phyloP scores from a whole-genome alignment of 2,888 invertebrate genomes.

The Phania funesta region DNA sequence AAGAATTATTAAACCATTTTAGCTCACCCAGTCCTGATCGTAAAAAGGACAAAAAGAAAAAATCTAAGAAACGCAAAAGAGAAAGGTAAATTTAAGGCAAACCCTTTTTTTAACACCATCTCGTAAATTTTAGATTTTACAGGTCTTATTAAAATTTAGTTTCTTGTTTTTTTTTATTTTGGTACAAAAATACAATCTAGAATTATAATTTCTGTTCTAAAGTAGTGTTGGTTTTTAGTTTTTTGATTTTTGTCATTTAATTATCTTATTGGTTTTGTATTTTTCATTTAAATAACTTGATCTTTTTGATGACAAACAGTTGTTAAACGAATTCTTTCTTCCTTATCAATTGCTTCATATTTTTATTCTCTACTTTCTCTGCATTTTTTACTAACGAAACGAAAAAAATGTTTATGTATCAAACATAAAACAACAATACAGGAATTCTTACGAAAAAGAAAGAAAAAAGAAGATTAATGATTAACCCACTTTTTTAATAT shows the following conservation, averaged over 20 bases:
- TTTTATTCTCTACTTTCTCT: constrained; percentile 79
- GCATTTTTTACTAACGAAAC: constrained; percentile 72
- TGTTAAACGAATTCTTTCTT: constrained; percentile 72
- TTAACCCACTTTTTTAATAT: constrained; percentile 28
- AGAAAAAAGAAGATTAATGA: constrained; percentile 78
- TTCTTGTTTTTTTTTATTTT: constrained; percentile 32
- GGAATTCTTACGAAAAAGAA: constrained; percentile 79
- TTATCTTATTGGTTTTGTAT: constrained; percentile 34
- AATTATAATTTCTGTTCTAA: constrained; percentile 44
- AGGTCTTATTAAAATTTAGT: constrained; percentile 42
- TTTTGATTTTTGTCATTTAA: constrained; percentile 37
- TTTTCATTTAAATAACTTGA: constrained; percentile 58
- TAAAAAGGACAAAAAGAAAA: constrained; percentile 89
- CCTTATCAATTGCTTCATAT: constrained; percentile 77
- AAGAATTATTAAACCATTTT: constrained; percentile 34
- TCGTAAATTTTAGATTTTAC: constrained; percentile 64
- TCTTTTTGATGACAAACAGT: constrained; percentile 65
- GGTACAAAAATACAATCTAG: constrained; percentile 28
- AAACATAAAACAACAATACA: constrained; percentile 64
- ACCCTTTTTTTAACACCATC: constrained; percentile 52
- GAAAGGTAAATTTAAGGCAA: constrained; percentile 83
- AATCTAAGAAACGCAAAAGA: constrained; percentile 88
- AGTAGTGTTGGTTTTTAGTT: constrained; percentile 52
- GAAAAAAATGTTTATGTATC: constrained; percentile 49
- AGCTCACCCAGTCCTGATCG: constrained; percentile 87